Conservation (phyloP, 2,113 vertebrate genomes). For the Bubo bubo region DNA sequence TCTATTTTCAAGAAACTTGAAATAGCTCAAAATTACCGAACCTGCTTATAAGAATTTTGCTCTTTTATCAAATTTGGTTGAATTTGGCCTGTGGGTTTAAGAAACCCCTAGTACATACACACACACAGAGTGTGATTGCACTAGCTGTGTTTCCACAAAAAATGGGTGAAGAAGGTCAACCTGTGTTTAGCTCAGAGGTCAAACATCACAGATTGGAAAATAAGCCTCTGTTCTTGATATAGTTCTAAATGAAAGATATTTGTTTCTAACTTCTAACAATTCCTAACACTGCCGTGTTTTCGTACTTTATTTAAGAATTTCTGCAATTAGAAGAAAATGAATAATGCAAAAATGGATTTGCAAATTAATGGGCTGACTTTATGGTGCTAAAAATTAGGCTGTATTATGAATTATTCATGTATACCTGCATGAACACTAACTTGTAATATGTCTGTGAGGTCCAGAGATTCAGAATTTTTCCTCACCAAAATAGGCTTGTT, state of each 20-base stretch:
- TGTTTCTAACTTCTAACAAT: not conserved
- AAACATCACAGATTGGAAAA: not conserved
- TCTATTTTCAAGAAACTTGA: not conserved
- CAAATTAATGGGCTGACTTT: conserved; percentile 44
- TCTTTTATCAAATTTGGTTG: not conserved
- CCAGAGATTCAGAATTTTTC: not conserved
- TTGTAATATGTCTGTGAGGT: not conserved
- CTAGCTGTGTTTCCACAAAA: not conserved
- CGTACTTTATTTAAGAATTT: conserved; percentile 26
- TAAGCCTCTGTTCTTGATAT: not conserved
- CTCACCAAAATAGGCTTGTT: not conserved
- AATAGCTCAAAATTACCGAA: not conserved
- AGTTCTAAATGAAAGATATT: not conserved
- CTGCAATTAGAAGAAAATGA: conserved; percentile 53
- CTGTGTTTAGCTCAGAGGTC: not conserved
- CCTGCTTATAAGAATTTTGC: not conserved
- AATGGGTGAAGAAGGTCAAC: not conserved
- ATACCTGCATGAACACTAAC: not conserved
- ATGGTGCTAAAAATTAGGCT: conserved; percentile 20
- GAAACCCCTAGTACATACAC: not conserved
- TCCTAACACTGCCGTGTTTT: not conserved
- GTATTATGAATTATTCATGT: conserved; percentile 51
- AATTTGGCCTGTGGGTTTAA: not conserved
- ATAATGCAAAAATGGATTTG: conserved; percentile 53
- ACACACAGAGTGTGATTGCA: not conserved